phyloP scores from a whole-genome alignment of 2,888 invertebrate genomes.

The Bombylius discolor region DNA sequence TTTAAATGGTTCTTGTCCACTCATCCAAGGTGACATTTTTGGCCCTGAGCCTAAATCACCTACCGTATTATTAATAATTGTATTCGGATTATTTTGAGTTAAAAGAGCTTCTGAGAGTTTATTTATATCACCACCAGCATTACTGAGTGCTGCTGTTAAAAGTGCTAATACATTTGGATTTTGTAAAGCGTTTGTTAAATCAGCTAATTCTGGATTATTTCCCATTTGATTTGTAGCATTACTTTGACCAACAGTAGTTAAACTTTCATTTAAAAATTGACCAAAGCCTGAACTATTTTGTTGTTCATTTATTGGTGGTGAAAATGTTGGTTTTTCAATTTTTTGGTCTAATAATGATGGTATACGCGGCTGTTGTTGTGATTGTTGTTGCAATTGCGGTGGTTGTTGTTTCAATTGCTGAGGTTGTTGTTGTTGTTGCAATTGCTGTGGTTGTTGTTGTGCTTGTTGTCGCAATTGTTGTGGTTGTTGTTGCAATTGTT shows the following conservation, averaged over 20 bases:
- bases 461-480: background rate
- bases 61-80: background rate
- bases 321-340: constrained; percentile 2
- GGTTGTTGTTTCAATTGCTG: background rate
- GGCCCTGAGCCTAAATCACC: background rate
- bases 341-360: constrained; percentile 5
- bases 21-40: constrained; percentile 1
- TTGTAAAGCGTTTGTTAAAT: constrained; percentile 24
- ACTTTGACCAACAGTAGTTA: background rate
- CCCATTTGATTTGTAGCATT: background rate
- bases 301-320: background rate
- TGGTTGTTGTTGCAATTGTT: background rate
- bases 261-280: background rate
- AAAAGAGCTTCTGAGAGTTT: background rate
- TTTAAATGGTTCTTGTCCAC: constrained; percentile 1
- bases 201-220: constrained; percentile 9
- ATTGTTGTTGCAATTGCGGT: too few species aligned
- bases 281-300: background rate
- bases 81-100: background rate
- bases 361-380: background rate
- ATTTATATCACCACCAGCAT: constrained; percentile 10
- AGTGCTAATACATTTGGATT: constrained; percentile 30
- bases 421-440: background rate
- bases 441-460: background rate
- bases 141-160: constrained; percentile 26